Evolutionary conservation across 2,888 invertebrate species (phyloP).

Genomic region (Tridacna crocea): DNA sequence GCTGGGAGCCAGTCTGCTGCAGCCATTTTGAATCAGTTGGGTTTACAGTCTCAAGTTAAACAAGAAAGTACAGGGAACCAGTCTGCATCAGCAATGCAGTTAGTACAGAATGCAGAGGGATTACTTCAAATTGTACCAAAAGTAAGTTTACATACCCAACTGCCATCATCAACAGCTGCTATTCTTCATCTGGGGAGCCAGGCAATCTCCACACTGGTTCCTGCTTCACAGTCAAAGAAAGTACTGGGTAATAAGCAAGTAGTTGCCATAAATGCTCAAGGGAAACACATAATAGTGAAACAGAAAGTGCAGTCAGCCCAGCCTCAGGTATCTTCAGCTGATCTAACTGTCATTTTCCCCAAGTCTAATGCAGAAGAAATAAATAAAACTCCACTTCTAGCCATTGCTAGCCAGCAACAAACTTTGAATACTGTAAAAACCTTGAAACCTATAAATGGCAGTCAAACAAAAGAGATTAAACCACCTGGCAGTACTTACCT

Average conservation of each 20-base stretch:
- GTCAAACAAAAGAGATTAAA: slow-evolving; percentile 31
- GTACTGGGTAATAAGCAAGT: slow-evolving; percentile 2
- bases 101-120: slow-evolving; percentile 44
- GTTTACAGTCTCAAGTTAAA: slow-evolving; percentile 20
- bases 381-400: not conserved
- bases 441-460: slow-evolving; percentile 24
- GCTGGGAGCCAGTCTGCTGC: slow-evolving; percentile 18
- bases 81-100: slow-evolving; percentile 27
- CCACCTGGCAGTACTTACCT: slow-evolving; percentile 22
- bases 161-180: slow-evolving; percentile 22
- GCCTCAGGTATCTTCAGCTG: not conserved
- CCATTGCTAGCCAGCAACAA: not conserved
- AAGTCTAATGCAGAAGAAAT: not conserved
- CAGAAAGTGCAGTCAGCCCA: not conserved
- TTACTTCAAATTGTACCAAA: slow-evolving; percentile 41
- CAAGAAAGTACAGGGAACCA: slow-evolving; percentile 4
- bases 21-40: slow-evolving; percentile 32
- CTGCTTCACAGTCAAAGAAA: slow-evolving; percentile 3
- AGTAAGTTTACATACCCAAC: slow-evolving; percentile 30
- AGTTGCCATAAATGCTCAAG: slow-evolving; percentile 23
- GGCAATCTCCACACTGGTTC: not conserved
- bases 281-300: slow-evolving; percentile 22
- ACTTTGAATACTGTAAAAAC: not conserved
- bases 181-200: not conserved
- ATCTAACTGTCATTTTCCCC: not conserved